Evolutionary conservation across 1,140 invertebrate species (phyloP).

Genomic region (Homarus americanus): DNA sequence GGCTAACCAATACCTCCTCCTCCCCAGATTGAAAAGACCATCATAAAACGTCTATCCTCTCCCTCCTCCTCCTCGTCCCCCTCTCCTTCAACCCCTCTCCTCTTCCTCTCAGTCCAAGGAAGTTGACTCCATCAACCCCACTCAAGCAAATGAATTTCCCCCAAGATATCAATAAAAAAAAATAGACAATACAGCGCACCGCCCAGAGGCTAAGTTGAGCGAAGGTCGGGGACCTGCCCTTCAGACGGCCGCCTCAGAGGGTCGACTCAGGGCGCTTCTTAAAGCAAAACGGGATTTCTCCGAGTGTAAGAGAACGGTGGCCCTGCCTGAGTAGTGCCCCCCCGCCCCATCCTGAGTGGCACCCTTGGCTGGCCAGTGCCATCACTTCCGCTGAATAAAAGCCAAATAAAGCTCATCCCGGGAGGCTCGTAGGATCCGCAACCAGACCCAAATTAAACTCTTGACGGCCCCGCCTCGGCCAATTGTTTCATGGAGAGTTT

Average conservation of each 20-base stretch:
- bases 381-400: slow-evolving; percentile 48
- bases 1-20: neutral
- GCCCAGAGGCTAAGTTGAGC: neutral
- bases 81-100: neutral
- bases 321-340: too few species aligned
- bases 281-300: too few species aligned
- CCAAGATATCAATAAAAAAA: slow-evolving; percentile 44
- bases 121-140: slow-evolving; percentile 33
- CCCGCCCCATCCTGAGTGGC: neutral
- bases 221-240: neutral
- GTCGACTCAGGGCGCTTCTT: neutral
- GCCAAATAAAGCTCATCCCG: slow-evolving; percentile 43
- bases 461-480: slow-evolving; percentile 16
- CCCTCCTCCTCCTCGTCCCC: neutral
- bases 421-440: neutral
- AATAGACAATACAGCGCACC: slow-evolving; percentile 33
- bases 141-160: slow-evolving; percentile 44
- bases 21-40: neutral
- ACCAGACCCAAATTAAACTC: slow-evolving; percentile 45
- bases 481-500: slow-evolving; percentile 17
- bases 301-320: too few species aligned
- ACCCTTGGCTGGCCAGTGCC: slow-evolving; percentile 25
- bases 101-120: neutral
- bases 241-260: slow-evolving; percentile 1
- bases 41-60: neutral